These are phyloP conservation scores for Gnathonemus echidnorhynchus DNA, from an alignment of 2,113 vertebrate species.

Conservation along the genomic window DNA sequence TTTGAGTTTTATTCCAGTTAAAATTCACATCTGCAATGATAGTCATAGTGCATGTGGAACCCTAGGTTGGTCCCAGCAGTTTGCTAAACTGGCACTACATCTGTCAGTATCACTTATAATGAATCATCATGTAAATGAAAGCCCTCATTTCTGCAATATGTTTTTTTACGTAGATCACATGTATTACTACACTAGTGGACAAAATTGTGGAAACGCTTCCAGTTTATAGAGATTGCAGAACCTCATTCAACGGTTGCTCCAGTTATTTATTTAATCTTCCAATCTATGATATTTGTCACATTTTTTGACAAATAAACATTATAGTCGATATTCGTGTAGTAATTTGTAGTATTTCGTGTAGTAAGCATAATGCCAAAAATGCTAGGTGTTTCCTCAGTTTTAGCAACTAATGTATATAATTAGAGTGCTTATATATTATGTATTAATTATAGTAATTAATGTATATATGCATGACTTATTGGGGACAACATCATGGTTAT, in stretches of 20 bases:
- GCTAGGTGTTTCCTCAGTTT: neutral
- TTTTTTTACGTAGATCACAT: neutral
- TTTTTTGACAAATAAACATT: too few relatives aligned
- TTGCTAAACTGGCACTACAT: neutral
- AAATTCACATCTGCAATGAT: neutral
- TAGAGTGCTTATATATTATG: neutral
- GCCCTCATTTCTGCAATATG: neutral
- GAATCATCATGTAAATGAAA: neutral
- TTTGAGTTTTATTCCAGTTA: neutral
- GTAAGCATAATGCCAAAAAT: neutral
- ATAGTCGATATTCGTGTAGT: neutral
- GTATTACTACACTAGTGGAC: neutral
- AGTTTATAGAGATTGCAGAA: too few relatives aligned
- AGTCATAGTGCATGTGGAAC: neutral
- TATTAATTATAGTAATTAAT: neutral
- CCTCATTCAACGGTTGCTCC: too few relatives aligned
- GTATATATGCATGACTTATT: neutral
- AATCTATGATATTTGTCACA: neutral
- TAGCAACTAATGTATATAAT: neutral
- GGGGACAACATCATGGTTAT: neutral
- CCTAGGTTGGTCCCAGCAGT: neutral
- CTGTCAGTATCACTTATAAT: neutral
- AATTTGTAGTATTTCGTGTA: neutral
- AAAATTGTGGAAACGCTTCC: too few relatives aligned
- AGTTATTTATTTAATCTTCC: too few relatives aligned